Evolutionary conservation across 1,140 invertebrate species (phyloP).

Genomic region (Cheumatopsyche charites): DNA sequence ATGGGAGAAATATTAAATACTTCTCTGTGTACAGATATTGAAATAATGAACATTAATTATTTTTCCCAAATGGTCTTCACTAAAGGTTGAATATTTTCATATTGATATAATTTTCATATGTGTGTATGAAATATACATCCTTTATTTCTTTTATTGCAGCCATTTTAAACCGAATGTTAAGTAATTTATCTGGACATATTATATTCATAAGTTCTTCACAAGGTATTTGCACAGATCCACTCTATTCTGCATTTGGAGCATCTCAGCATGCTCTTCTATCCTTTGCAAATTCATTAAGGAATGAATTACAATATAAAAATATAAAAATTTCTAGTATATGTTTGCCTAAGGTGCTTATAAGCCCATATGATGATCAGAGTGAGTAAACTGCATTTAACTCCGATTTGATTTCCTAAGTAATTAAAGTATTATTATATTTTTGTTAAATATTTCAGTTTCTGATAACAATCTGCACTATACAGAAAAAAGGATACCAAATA

Average conservation of each 20-base stretch:
- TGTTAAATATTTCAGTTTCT: too few relatives aligned
- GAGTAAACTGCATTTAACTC: too few relatives aligned
- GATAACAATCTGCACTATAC: too few relatives aligned
- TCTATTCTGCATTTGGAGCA: slow-evolving; percentile 86
- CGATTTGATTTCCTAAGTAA: too few relatives aligned
- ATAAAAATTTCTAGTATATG: slow-evolving; percentile 82
- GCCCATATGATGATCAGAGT: too few relatives aligned
- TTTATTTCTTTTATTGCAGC: slow-evolving; percentile 65
- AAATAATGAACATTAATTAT: slow-evolving; percentile 94
- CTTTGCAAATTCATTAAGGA: slow-evolving; percentile 80
- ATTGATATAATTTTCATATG: background rate
- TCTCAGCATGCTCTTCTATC: slow-evolving; percentile 95
- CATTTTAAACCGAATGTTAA: slow-evolving; percentile 81
- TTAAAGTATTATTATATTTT: too few relatives aligned
- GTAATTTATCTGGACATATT: slow-evolving; percentile 79
- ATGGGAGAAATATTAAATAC: slow-evolving; percentile 80
- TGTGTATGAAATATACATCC: too few relatives aligned
- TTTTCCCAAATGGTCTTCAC: slow-evolving; percentile 90
- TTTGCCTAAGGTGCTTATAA: slow-evolving; percentile 33
- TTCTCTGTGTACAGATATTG: slow-evolving; percentile 79
- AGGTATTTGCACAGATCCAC: slow-evolving; percentile 88
- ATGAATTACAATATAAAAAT: slow-evolving; percentile 77
- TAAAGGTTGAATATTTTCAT: slow-evolving; percentile 71
- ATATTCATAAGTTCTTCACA: slow-evolving; percentile 93
- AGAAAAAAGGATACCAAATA: too few relatives aligned